phyloP scores from a whole-genome alignment of 2,113 vertebrate species.

The Neolamprologus variostigma region DNA sequence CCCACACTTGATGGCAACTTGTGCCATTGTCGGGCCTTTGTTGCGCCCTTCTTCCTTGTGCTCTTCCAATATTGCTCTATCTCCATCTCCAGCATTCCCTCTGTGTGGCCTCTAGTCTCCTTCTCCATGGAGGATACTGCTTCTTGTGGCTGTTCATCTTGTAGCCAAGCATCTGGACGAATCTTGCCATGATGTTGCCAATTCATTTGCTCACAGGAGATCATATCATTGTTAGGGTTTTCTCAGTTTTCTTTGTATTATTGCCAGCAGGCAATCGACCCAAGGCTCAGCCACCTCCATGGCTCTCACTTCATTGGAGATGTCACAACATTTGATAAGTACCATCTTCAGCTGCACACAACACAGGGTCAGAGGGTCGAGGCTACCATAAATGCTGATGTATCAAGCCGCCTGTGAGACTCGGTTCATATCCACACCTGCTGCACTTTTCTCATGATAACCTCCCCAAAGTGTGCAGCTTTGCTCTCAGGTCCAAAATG shows the following conservation, averaged over 20 bases:
- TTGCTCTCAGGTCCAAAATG: not conserved
- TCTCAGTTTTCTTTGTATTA: not conserved
- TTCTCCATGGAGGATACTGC: not conserved
- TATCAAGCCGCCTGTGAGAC: not conserved
- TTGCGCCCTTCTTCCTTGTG: not conserved
- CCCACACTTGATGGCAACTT: not conserved
- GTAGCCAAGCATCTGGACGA: not conserved
- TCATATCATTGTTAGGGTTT: not conserved
- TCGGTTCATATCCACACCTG: not conserved
- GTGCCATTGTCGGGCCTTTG: not conserved
- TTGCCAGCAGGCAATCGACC: slow-evolving; percentile 84
- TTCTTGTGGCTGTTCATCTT: not conserved
- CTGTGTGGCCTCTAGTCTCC: not conserved
- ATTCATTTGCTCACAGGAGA: not conserved
- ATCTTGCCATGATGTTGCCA: not conserved
- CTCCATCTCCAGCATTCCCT: not conserved
- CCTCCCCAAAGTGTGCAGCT: not conserved
- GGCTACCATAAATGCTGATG: not conserved
- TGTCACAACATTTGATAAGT: slow-evolving; percentile 2
- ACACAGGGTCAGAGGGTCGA: not conserved
- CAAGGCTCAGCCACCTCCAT: slow-evolving; percentile 88
- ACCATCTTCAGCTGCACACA: not conserved
- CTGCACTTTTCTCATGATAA: not conserved
- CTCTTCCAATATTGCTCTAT: not conserved
- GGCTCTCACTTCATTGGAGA: slow-evolving; percentile 89